These are phyloP conservation scores for Thermophis baileyi DNA, from an alignment of 2,113 vertebrate genomes.

Conservation along the genomic window DNA sequence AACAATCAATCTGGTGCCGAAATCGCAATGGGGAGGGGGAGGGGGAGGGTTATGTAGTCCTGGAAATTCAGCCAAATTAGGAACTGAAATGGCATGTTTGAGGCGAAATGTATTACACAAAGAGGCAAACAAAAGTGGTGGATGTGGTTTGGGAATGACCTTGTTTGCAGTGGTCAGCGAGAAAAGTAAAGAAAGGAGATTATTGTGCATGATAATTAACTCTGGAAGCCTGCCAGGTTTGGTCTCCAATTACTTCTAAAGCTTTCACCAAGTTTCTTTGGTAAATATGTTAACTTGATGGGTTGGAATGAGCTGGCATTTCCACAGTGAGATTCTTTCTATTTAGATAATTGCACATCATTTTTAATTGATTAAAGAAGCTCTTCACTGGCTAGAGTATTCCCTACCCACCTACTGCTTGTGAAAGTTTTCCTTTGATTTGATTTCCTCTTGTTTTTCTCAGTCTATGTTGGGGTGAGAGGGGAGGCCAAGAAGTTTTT, in stretches of 20 bases:
- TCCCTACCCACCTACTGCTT: not conserved
- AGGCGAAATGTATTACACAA: slow-evolving; percentile 20
- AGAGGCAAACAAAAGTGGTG: not conserved
- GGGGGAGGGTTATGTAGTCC: not conserved
- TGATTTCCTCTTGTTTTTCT: not conserved
- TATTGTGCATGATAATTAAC: slow-evolving; percentile 43
- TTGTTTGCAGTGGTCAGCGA: slow-evolving; percentile 2
- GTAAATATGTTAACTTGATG: not conserved
- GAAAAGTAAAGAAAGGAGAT: slow-evolving; percentile 35
- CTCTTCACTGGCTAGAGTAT: not conserved
- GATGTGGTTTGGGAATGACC: not conserved
- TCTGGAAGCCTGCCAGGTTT: slow-evolving; percentile 25
- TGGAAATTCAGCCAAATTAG: not conserved
- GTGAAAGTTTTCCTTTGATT: not conserved
- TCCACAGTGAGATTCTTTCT: not conserved
- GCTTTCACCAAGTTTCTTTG: not conserved
- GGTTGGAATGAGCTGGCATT: slow-evolving; percentile 7
- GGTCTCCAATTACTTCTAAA: slow-evolving; percentile 39
- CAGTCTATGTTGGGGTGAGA: not conserved
- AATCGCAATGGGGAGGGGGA: not conserved
- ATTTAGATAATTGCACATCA: not conserved
- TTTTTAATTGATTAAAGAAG: not conserved
- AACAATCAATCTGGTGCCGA: not conserved
- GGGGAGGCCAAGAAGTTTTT: not conserved
- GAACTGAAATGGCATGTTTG: slow-evolving; percentile 22